These are phyloP conservation scores for Eupelmus urozonus DNA, from an alignment of 2,888 invertebrate genomes.

Conservation along the genomic window DNA sequence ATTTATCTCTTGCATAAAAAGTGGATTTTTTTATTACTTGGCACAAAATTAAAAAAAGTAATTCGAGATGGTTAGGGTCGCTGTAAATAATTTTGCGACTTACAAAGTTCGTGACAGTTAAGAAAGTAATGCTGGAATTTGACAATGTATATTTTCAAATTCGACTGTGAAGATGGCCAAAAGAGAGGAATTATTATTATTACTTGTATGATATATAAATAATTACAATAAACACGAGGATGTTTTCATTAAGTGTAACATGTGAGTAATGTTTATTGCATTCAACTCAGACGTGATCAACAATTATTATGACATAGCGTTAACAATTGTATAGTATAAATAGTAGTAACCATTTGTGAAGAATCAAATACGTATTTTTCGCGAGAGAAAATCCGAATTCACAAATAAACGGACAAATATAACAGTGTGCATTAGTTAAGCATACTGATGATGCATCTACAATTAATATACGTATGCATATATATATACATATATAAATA, in stretches of 20 bases:
- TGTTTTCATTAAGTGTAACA: slow-evolving; percentile 39
- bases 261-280: slow-evolving; percentile 43
- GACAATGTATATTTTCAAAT: slow-evolving; percentile 40
- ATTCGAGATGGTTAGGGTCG: slow-evolving; percentile 40
- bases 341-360: slow-evolving; percentile 24
- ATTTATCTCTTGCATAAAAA: slow-evolving; percentile 36
- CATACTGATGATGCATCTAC: slow-evolving; percentile 25
- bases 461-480: slow-evolving; percentile 36
- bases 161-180: slow-evolving; percentile 46
- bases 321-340: slow-evolving; percentile 55
- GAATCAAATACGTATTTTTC: slow-evolving; percentile 46
- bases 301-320: slow-evolving; percentile 41
- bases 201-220: slow-evolving; percentile 55
- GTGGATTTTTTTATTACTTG: slow-evolving; percentile 37
- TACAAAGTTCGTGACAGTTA: slow-evolving; percentile 40
- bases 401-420: slow-evolving; percentile 8
- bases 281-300: slow-evolving; percentile 35
- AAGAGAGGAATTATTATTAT: slow-evolving; percentile 51
- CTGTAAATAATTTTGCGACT: slow-evolving; percentile 57
- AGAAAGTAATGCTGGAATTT: slow-evolving; percentile 42
- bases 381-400: slow-evolving; percentile 31
- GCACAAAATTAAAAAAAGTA: slow-evolving; percentile 40
- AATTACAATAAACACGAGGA: slow-evolving; percentile 40
- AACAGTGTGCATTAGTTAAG: slow-evolving; percentile 29
- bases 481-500: slow-evolving; percentile 43